phyloP scores from a whole-genome alignment of 2,113 vertebrate species.

The Urocynchramus pylzowi region DNA sequence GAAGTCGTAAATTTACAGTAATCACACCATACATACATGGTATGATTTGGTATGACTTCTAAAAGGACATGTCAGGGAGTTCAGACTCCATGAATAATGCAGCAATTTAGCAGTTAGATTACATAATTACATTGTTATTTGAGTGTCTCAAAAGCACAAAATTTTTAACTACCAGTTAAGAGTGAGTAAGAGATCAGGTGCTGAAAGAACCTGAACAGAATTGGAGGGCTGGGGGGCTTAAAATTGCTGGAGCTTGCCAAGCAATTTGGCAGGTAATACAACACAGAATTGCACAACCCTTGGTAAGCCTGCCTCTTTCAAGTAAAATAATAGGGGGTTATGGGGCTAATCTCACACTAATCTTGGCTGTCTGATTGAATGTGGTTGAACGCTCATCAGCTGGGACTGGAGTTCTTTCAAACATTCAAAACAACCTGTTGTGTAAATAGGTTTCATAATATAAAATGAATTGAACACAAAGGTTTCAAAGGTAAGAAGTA shows the following conservation, averaged over 20 bases:
- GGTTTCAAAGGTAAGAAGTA: not conserved
- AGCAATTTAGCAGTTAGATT: not conserved
- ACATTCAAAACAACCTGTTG: not conserved
- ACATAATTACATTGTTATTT: not conserved
- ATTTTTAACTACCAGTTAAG: not conserved
- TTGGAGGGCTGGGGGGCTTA: not conserved
- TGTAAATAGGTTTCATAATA: conserved; percentile 7
- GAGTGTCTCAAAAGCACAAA: not conserved
- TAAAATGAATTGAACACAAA: not conserved
- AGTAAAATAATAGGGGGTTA: not conserved
- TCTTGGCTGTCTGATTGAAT: not conserved
- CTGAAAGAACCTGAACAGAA: not conserved
- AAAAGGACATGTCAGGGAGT: not conserved
- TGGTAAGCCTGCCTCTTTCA: conserved; percentile 19
- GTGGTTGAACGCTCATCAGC: fast-evolving
- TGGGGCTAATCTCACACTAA: conserved; percentile 31
- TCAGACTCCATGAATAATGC: not conserved
- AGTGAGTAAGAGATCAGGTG: not conserved
- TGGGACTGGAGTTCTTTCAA: not conserved
- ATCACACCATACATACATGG: not conserved
- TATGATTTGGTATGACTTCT: not conserved
- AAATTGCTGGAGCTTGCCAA: not conserved
- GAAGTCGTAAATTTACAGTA: not conserved
- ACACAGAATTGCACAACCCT: not conserved
- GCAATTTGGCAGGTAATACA: not conserved